These are phyloP conservation scores for human (Homo sapiens) DNA, from an alignment of 2,113 vertebrate genomes.

Conservation along the genomic window DNA sequence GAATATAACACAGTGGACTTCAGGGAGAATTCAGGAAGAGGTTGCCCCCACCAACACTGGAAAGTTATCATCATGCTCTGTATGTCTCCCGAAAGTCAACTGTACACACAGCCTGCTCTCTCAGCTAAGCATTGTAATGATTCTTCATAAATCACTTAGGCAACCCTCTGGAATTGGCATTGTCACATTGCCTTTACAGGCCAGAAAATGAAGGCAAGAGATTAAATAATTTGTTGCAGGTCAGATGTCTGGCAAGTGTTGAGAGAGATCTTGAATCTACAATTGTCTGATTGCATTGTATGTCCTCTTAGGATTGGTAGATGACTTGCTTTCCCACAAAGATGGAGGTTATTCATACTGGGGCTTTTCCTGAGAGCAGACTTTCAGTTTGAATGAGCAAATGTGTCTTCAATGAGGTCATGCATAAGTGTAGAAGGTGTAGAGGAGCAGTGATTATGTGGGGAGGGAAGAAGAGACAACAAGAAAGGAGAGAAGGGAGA, in stretches of 20 bases:
- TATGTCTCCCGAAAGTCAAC: rapidly evolving
- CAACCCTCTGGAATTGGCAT: rapidly evolving
- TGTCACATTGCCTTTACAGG: not conserved
- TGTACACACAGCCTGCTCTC: rapidly evolving
- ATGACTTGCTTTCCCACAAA: not conserved
- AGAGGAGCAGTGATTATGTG: not conserved
- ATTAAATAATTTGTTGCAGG: too few species aligned
- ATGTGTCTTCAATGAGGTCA: rapidly evolving
- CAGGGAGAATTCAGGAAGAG: not conserved
- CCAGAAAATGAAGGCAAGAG: not conserved
- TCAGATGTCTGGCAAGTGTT: rapidly evolving
- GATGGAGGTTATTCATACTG: rapidly evolving
- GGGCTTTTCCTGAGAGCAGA: not conserved
- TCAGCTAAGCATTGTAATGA: rapidly evolving
- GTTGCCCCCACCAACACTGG: rapidly evolving
- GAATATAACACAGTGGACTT: rapidly evolving
- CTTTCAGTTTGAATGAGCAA: not conserved
- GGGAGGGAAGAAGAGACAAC: too few species aligned
- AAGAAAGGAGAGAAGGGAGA: not conserved
- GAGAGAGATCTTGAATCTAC: too few species aligned
- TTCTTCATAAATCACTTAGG: rapidly evolving
- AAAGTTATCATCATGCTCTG: rapidly evolving
- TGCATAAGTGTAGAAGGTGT: rapidly evolving
- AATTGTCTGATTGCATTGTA: not conserved
- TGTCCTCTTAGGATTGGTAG: rapidly evolving